phyloP scores from a whole-genome alignment of 1,140 invertebrate species.

The Samia ricini region DNA sequence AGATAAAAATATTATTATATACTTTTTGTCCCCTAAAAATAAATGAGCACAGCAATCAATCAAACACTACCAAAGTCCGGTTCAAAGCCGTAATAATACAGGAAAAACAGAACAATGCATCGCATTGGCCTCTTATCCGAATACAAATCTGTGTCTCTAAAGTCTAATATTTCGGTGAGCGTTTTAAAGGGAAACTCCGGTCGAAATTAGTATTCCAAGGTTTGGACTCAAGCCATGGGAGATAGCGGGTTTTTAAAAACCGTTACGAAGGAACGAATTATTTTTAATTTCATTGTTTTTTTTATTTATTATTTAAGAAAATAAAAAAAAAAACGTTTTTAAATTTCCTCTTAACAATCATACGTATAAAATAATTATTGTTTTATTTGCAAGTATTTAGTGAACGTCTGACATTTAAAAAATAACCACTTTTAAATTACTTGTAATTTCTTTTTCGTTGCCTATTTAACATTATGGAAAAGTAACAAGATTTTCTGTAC shows the following conservation, averaged over 20 bases:
- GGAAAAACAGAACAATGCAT: constrained; percentile 54
- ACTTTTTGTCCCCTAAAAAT: constrained; percentile 7
- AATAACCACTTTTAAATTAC: too few species aligned
- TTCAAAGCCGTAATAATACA: constrained; percentile 44
- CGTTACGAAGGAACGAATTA: not conserved
- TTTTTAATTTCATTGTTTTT: not conserved
- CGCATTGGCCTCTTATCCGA: constrained; percentile 42
- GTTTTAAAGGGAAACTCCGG: constrained; percentile 61
- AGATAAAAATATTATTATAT: not conserved
- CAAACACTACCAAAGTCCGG: constrained; percentile 3
- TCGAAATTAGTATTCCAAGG: constrained; percentile 56
- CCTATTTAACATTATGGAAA: too few species aligned
- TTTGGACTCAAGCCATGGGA: constrained; percentile 25
- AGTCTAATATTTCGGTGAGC: constrained; percentile 57
- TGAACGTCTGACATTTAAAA: too few species aligned
- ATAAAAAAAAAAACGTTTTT: not conserved
- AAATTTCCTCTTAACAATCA: too few species aligned
- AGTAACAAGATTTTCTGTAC: too few species aligned
- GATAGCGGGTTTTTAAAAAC: constrained; percentile 16
- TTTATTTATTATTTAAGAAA: not conserved
- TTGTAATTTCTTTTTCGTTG: too few species aligned
- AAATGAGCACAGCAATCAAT: constrained; percentile 11
- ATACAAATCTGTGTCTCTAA: constrained; percentile 54
- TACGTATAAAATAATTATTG: too few species aligned
- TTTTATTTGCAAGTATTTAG: too few species aligned